Evolutionary conservation across 2,888 invertebrate species (phyloP), one percentile per base, ranked within the genome.

Genomic region (Dasysyrphus tricinctus): DNA sequence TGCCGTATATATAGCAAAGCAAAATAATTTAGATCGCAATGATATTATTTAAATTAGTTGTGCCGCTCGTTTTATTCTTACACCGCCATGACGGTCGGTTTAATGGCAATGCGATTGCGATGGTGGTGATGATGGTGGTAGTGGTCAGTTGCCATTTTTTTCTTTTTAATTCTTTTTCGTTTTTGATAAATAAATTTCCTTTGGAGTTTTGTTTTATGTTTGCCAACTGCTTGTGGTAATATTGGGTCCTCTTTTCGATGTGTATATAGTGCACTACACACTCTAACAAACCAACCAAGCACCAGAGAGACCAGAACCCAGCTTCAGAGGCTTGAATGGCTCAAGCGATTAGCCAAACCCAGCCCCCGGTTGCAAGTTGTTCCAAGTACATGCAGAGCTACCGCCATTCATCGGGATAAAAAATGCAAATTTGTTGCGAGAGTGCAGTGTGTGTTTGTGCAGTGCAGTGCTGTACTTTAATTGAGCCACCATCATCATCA

Each of bases 21-120:
- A 86, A 86, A 86, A 86, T 86, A 86, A 86, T 86, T 86, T 86
- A 86, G 86, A 86, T 86, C 81, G 86, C 81, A 86, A 82, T 86
- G 86, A 86, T 86, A 86, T 86, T 86, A 86, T 86, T 86, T 86
- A 86, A 86, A 86, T 86, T 78, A 86, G 81, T 63, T 78, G 78
- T 49, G 78, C 75, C 81, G 81, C 74, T 77, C 85, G 81, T 86
- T 86, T 80, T 75, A 79, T 82, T 82, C 85, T 51, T 69, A 73
- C 61, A 39, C 74, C 63, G 57, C 85, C 77, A 77, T 77, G 82
- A 54, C 73, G 65, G 34, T 32, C 59, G 37, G 12, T 34, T 32
- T 32, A 32, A 69, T 67, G 11, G 47, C 24, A 5, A 9, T 42
- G 49, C n/a, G 16, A 49, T n/a, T 42, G 49, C n/a, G n/a, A 34